Evolutionary conservation across 2,888 invertebrate species (phyloP), one percentile per base, ranked within the genome.

Genomic region (Chaetogeoica ovagalla): DNA sequence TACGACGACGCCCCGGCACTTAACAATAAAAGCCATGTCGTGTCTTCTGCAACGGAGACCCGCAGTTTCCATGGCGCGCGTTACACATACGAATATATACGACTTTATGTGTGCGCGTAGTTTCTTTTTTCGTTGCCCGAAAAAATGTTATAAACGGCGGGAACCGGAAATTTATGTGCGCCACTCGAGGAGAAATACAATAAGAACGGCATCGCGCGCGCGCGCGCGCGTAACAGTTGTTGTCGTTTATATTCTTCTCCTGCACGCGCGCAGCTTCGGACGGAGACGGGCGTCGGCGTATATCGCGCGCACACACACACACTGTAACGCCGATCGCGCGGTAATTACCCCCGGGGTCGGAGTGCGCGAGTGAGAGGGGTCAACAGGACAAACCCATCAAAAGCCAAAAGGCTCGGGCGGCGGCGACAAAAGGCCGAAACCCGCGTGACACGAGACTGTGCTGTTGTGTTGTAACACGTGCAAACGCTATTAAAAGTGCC

Each of bases 1-100:
- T 30, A 30, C 30, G 30, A 4, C 30, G 30, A 4, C 30, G 30
- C 30, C 2, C 30, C 21, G 77, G 77, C 79, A 79, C 79, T 79
- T 79, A 79, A 79, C 79, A 79, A 79, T 79, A 79, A 79, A 79
- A 79, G 79, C 79, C 70, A 79, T 79, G 79, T 79, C 79, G 79
- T 79, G 79, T 79, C 79, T 71, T 79, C 79, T 43, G 6, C 9
- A 43, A 6, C 43, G 43, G 7, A n/a, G 13, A 19, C 52, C 17
- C 66, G 39, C 39, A 21, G 43, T 17, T 19, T 5, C 11, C 11
- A 21, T 43, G 23, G n/a, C n/a, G 11, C 21, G 48, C 6, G 62
- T 30, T 55, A 30, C 4, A 30, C 4, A 8, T 37, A 52, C 9
- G 52, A 15, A 30, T 65, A 48, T 57, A 19, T 19, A 43, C 43